Percentiles rank a stretch among this genome's conserved stretches.
Conservation (phyloP, 2,797 vertebrate species). For the Myotis daubentonii region DNA sequence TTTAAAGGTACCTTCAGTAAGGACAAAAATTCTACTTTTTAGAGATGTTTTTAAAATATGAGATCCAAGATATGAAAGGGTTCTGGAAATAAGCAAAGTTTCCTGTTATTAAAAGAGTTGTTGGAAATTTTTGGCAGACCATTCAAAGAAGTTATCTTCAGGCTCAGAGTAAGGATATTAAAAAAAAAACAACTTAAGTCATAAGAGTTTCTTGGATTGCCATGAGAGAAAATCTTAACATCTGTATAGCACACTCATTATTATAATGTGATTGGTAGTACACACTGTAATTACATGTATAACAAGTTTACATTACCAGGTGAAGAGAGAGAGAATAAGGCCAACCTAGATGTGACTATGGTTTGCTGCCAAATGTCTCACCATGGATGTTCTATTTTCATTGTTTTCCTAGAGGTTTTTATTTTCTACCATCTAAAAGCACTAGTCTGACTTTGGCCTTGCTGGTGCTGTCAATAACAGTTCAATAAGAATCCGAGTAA, state of each 20-base stretch:
- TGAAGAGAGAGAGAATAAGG: neutral
- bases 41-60: neutral
- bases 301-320: neutral
- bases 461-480: accelerated
- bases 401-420: neutral
- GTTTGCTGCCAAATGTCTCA: neutral
- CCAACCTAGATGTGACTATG: neutral
- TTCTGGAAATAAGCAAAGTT: conserved; percentile 17
- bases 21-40: neutral
- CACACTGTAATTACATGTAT: neutral
- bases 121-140: conserved; percentile 37
- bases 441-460: neutral
- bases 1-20: neutral
- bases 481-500: neutral
- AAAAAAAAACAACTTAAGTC: neutral
- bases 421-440: neutral
- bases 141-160: conserved; percentile 47
- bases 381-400: neutral
- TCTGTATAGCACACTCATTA: neutral
- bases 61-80: neutral
- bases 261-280: neutral
- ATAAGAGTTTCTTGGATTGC: conserved; percentile 23
- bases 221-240: conserved; percentile 11
- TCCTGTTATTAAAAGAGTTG: neutral
- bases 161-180: neutral